A percentile compares a stretch with the other conserved stretches of the same genome.
Conservation (phyloP, 2,888 invertebrate species). For the Oegoconia quadripuncta region DNA sequence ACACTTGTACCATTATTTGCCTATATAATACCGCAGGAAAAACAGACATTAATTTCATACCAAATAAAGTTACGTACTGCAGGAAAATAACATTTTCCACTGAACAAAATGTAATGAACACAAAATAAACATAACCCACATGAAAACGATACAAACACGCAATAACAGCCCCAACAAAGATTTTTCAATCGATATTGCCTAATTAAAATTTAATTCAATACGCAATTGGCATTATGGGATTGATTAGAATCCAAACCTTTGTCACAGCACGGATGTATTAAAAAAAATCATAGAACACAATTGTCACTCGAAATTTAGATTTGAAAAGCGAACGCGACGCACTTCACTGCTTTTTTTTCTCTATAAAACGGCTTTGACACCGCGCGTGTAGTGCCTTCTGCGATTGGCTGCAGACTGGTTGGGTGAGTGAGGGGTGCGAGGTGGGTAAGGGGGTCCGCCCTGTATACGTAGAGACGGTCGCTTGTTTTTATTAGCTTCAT, state of each 20-base stretch:
- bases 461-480: constrained; percentile 5
- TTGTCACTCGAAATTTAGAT: background rate
- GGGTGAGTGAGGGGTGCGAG: constrained; percentile 5
- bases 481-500: constrained; percentile 10
- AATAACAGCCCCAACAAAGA: too few relatives aligned
- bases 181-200: too few relatives aligned
- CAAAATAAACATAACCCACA: too few relatives aligned
- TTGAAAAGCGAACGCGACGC: constrained; percentile 2
- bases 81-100: too few relatives aligned
- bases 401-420: constrained; percentile 12
- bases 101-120: too few relatives aligned
- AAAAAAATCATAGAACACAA: background rate
- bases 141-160: too few relatives aligned
- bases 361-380: background rate
- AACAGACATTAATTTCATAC: too few relatives aligned
- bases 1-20: too few relatives aligned
- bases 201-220: too few relatives aligned
- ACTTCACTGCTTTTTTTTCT: constrained; percentile 7
- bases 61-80: too few relatives aligned
- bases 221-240: background rate
- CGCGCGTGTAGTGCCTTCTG: constrained; percentile 3
- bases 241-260: constrained; percentile 1
- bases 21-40: too few relatives aligned
- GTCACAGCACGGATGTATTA: background rate
- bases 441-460: constrained; percentile 3